Conservation (phyloP, 30 jellyfish, hydroid and myxozoan species). For the Haliclystus octoradiatus region DNA sequence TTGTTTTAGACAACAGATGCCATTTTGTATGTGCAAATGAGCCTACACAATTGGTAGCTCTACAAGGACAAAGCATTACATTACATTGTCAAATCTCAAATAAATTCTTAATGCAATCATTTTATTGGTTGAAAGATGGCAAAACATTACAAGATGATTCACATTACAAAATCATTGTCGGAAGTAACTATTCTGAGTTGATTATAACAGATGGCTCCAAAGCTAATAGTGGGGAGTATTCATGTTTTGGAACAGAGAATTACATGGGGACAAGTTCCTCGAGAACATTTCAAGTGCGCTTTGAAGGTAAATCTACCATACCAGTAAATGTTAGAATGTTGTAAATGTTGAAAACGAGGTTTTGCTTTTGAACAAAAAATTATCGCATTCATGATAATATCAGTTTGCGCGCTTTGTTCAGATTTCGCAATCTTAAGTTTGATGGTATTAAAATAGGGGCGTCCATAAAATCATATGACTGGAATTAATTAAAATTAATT, state of each 20-base stretch:
- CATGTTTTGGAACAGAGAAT: neutral
- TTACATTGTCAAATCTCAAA: neutral
- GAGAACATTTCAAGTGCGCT: too few species aligned
- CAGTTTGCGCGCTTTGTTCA: too few species aligned
- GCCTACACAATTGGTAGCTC: neutral
- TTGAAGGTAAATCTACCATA: too few species aligned
- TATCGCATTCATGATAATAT: too few species aligned
- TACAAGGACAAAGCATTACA: neutral
- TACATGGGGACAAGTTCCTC: neutral
- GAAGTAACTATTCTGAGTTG: neutral
- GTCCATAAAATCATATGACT: too few species aligned
- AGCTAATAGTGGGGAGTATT: neutral
- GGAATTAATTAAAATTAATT: too few species aligned
- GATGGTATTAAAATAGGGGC: too few species aligned
- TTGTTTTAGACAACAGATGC: neutral
- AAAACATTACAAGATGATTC: neutral
- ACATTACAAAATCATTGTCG: neutral
- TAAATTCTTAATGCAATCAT: neutral
- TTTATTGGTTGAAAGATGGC: neutral
- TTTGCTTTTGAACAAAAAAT: too few species aligned
- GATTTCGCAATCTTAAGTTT: too few species aligned
- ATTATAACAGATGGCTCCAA: neutral
- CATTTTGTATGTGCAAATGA: neutral
- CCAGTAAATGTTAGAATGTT: too few species aligned
- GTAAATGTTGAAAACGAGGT: too few species aligned